Base-by-base conservation (phyloP, 1,140 invertebrate genomes). In the Euura saliciscinereae region DNA sequence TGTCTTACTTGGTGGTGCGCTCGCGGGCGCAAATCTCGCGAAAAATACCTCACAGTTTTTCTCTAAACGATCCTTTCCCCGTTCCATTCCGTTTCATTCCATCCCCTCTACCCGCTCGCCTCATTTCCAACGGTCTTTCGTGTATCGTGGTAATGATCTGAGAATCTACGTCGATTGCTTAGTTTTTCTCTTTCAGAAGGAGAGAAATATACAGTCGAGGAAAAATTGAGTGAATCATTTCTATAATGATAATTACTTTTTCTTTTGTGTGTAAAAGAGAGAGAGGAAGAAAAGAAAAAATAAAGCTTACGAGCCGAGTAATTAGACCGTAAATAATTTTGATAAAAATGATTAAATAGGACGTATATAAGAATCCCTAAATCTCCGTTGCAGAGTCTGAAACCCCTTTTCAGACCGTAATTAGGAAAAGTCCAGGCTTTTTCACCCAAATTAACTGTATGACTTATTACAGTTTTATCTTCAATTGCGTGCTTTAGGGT, bases 391-490 rank as follows among this genome's bases (percentile, higher is more conserved):
- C 74, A 64, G 67, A 74, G 44, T 74, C 70, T 71, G 71, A 73
- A 85, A 80, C 84, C 83, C 80, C 82, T 83, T 79, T 70, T 73
- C 72, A 8, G 74, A 66, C 70, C 78, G 83, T 87, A 87, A 87
- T 87, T 87, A 86, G 86, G 86, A 85, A 86, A 59, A 59, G 51
- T 59, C 51, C 51, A 59, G 51, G 51, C 51, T 42, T 42, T 74
- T 77, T 76, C 78, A 74, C 79, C 80, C 85, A 84, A 85, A 85
- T 87, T 86, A 87, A 87, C 81, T 83, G 85, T 84, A 85, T 87
- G 84, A 87, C 85, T 86, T 87, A 87, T 86, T 86, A 81, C 80
- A 83, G 78, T 86, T 87, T 87, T 87, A 87, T 87, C 86, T 86
- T 82, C 82, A 83, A 86, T 86, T 87, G 84, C 28, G 28, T 28